Evolutionary conservation across 1,140 invertebrate species (phyloP).

Genomic region (Panagrolaimus sp.): DNA sequence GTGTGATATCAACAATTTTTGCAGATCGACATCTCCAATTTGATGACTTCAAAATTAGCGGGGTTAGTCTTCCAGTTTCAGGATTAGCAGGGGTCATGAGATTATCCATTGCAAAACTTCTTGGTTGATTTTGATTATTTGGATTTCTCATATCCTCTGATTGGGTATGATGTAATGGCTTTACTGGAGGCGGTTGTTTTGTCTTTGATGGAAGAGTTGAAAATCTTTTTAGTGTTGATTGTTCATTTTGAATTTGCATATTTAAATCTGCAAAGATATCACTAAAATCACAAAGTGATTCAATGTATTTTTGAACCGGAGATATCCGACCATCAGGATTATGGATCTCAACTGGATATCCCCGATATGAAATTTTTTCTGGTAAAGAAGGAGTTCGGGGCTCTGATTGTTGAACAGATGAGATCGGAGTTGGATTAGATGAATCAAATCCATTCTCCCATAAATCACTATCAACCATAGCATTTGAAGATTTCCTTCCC

Average conservation of each 20-base stretch:
- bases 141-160: too few relatives aligned
- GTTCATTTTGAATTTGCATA: not conserved
- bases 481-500: not conserved
- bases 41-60: conserved; percentile 1
- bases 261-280: conserved; percentile 8
- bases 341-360: not conserved
- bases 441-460: not conserved
- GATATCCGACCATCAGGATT: not conserved
- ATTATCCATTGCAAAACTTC: not conserved
- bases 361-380: not conserved
- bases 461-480: not conserved
- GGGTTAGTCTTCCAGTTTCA: conserved; percentile 3
- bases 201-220: not conserved
- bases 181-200: not conserved
- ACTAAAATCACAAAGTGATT: conserved; percentile 4
- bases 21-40: conserved; percentile 13
- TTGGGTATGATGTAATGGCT: not conserved
- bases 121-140: not conserved
- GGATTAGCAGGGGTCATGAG: not conserved
- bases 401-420: not conserved
- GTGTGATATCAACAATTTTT: not conserved
- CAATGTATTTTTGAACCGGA: not conserved
- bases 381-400: not conserved
- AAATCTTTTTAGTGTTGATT: too few relatives aligned
- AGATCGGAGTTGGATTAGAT: not conserved